A percentile compares a stretch with the other conserved stretches of the same genome.
phyloP scores from a whole-genome alignment of 2,797 vertebrate genomes.

The Diplodus sargus region DNA sequence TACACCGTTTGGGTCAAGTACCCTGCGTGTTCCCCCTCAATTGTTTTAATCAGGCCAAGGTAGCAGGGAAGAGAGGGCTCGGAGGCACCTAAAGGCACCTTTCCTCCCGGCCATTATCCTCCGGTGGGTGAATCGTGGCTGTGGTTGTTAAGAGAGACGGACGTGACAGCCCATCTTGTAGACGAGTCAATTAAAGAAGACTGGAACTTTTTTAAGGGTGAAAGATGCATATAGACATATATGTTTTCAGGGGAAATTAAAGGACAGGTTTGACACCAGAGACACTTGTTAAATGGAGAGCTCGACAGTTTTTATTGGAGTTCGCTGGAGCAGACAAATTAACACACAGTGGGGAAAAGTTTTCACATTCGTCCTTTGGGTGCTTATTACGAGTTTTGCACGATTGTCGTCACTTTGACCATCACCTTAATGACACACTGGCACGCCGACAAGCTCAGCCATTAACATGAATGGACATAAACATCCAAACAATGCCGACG shows the following conservation, averaged over 20 bases:
- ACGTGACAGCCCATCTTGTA: slow-evolving; percentile 65
- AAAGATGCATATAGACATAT: slow-evolving; percentile 52
- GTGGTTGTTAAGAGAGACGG: slow-evolving; percentile 67
- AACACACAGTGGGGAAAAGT: slow-evolving; percentile 29
- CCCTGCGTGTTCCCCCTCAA: slow-evolving; percentile 77
- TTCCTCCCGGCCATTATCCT: slow-evolving; percentile 74
- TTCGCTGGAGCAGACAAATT: slow-evolving; percentile 11
- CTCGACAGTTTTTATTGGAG: slow-evolving; percentile 31
- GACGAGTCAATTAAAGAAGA: slow-evolving; percentile 76
- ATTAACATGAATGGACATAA: not conserved
- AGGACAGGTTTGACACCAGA: slow-evolving; percentile 59
- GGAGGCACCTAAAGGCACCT: slow-evolving; percentile 78
- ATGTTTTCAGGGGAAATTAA: slow-evolving; percentile 57
- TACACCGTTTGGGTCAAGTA: slow-evolving; percentile 93
- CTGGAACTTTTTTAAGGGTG: slow-evolving; percentile 65
- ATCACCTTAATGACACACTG: not conserved
- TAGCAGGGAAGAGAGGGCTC: slow-evolving; percentile 72
- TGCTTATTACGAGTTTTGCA: slow-evolving; percentile 5
- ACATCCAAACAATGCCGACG: not conserved
- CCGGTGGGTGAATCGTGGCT: slow-evolving; percentile 59
- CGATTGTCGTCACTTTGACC: not conserved
- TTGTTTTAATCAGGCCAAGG: slow-evolving; percentile 89
- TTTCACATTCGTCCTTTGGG: slow-evolving; percentile 4
- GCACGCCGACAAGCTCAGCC: not conserved
- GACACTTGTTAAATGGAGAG: slow-evolving; percentile 48